A percentile compares a stretch with the other conserved stretches of the same genome.
Conservation (phyloP, 2,888 invertebrate genomes). For the Amiota mariae region DNA sequence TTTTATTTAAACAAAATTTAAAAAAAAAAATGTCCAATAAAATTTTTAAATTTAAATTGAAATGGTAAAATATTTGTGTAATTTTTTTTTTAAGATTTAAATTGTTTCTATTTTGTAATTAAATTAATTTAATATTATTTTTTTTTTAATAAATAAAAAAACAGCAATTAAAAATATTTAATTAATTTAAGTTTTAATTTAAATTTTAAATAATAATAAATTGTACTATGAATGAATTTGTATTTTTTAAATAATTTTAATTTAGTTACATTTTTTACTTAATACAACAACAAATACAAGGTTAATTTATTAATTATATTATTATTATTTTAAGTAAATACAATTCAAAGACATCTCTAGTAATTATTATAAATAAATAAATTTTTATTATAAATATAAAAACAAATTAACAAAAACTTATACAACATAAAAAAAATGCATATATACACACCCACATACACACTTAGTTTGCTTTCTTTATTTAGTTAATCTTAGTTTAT, state of each 20-base stretch:
- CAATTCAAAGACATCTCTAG: conserved; percentile 66
- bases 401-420: conserved; percentile 14
- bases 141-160: not conserved
- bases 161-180: not conserved
- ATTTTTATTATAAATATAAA: conserved; percentile 28
- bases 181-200: not conserved
- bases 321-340: conserved; percentile 50
- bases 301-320: conserved; percentile 33
- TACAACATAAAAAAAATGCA: conserved; percentile 26
- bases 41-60: no score
- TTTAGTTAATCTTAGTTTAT: conserved; percentile 50
- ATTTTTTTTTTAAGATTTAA: no score
- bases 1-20: no score
- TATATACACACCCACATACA: conserved; percentile 47
- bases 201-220: not conserved
- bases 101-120: not conserved
- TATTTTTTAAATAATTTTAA: conserved; percentile 17
- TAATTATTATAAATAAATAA: conserved; percentile 51
- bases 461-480: conserved; percentile 62
- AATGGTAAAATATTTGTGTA: no score
- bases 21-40: no score
- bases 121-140: conserved; percentile 3
- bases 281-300: conserved; percentile 42
- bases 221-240: conserved; percentile 13
- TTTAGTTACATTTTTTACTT: conserved; percentile 10